Evolutionary conservation across 2,797 vertebrate genomes (phyloP).

Genomic region (Falco biarmicus): DNA sequence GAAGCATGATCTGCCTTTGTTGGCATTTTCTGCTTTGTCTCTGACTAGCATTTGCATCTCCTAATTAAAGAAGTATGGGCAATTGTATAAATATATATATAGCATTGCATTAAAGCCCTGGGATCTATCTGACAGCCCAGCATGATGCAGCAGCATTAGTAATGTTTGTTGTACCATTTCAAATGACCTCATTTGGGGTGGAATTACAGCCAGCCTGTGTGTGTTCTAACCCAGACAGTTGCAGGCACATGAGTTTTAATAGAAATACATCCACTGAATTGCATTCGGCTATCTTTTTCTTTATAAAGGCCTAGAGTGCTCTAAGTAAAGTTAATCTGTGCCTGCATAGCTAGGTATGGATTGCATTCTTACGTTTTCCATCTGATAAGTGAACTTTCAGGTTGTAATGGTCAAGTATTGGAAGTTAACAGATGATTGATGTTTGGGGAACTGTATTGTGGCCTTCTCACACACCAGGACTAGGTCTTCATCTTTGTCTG

Average conservation of each 20-base stretch:
- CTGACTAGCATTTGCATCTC: slow-evolving; percentile 16
- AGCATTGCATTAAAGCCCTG: background rate
- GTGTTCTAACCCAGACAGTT: slow-evolving; percentile 18
- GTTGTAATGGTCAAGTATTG: background rate
- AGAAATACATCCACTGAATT: slow-evolving; percentile 4
- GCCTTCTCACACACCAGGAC: background rate
- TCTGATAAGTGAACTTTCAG: background rate
- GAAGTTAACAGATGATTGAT: background rate
- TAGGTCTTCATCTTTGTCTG: background rate
- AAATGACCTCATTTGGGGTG: slow-evolving; percentile 25
- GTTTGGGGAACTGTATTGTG: background rate
- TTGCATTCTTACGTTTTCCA: background rate
- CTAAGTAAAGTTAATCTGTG: background rate
- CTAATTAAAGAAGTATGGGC: slow-evolving; percentile 24
- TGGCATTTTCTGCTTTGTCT: slow-evolving; percentile 60
- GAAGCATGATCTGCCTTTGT: slow-evolving; percentile 23
- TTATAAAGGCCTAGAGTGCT: background rate
- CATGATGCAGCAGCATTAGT: slow-evolving; percentile 51
- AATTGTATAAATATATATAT: slow-evolving; percentile 10
- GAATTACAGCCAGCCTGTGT: background rate
- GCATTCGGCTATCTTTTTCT: background rate
- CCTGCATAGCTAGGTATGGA: rapidly evolving
- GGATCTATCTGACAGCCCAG: slow-evolving; percentile 37
- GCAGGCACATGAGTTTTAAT: slow-evolving; percentile 34
- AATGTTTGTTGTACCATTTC: background rate